phyloP scores from a whole-genome alignment of 2,797 vertebrate genomes.

The Chromobotia macracanthus region DNA sequence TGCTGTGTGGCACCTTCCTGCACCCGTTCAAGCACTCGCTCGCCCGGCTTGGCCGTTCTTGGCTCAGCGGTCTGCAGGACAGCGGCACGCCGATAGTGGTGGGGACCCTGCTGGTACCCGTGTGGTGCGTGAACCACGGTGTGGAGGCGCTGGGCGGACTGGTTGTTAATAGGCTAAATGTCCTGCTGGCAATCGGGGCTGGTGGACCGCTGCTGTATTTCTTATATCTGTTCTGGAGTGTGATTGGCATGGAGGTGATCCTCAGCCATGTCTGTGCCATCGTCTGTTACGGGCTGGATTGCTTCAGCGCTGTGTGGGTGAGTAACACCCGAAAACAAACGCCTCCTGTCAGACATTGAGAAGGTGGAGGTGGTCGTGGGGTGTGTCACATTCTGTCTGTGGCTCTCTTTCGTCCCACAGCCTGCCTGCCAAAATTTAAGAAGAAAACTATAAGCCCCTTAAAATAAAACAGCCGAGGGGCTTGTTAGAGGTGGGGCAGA shows the following conservation, averaged over 20 bases:
- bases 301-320: slow-evolving; percentile 91
- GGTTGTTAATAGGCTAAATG: slow-evolving; percentile 79
- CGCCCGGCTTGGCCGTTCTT: slow-evolving; percentile 87
- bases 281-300: slow-evolving; percentile 86
- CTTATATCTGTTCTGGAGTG: slow-evolving; percentile 85
- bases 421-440: too few species aligned
- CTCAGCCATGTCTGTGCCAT: slow-evolving; percentile 78
- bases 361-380: not conserved
- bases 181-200: slow-evolving; percentile 85
- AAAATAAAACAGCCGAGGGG: too few species aligned
- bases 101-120: slow-evolving; percentile 88
- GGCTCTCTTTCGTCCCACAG: not conserved
- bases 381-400: not conserved
- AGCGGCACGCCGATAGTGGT: slow-evolving; percentile 88
- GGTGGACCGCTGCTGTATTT: slow-evolving; percentile 86
- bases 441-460: too few species aligned
- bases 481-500: too few species aligned
- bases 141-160: slow-evolving; percentile 85
- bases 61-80: slow-evolving; percentile 87
- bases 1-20: slow-evolving; percentile 94
- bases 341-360: not conserved
- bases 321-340: slow-evolving; percentile 66
- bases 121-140: slow-evolving; percentile 87
- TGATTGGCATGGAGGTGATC: slow-evolving; percentile 86
- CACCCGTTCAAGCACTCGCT: slow-evolving; percentile 95